Evolutionary conservation across 2,888 invertebrate genomes (phyloP).

Genomic region (Drosophila cognata): DNA sequence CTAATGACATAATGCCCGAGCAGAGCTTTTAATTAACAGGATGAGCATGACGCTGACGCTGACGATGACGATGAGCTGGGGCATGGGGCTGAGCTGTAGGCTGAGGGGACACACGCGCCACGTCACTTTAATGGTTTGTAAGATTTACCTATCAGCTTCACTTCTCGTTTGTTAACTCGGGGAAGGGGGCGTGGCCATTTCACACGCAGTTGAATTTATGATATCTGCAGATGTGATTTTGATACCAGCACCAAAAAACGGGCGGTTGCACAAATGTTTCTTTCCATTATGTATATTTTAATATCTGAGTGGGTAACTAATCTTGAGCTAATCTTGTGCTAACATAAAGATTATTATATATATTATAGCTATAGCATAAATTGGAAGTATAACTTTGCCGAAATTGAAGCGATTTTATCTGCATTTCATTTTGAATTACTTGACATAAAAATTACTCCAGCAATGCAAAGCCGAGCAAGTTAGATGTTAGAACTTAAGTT

Average conservation of each 20-base stretch:
- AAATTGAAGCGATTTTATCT: not conserved
- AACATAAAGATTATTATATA: not conserved
- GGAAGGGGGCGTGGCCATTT: slow-evolving; percentile 48
- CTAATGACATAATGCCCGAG: slow-evolving; percentile 68
- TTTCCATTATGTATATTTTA: not conserved
- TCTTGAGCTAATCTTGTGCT: not conserved
- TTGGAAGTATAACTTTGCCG: no score
- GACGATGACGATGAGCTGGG: not conserved
- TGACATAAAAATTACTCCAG: not conserved
- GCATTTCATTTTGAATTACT: not conserved
- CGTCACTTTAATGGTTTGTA: slow-evolving; percentile 70
- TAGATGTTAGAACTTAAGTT: not conserved
- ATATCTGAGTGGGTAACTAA: not conserved
- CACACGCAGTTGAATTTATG: slow-evolving; percentile 37
- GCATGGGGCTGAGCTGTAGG: not conserved
- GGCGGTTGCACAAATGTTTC: not conserved
- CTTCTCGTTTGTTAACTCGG: slow-evolving; percentile 5
- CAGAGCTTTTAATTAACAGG: slow-evolving; percentile 73
- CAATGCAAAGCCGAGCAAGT: not conserved
- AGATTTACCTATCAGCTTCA: slow-evolving; percentile 56
- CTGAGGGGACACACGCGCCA: slow-evolving; percentile 55
- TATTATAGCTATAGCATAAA: not conserved
- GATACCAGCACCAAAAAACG: not conserved
- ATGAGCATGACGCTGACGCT: slow-evolving; percentile 21
- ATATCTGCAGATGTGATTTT: not conserved